These are phyloP conservation scores for Cyrtodaria siliqua DNA, from an alignment of 2,888 invertebrate species.

Conservation along the genomic window DNA sequence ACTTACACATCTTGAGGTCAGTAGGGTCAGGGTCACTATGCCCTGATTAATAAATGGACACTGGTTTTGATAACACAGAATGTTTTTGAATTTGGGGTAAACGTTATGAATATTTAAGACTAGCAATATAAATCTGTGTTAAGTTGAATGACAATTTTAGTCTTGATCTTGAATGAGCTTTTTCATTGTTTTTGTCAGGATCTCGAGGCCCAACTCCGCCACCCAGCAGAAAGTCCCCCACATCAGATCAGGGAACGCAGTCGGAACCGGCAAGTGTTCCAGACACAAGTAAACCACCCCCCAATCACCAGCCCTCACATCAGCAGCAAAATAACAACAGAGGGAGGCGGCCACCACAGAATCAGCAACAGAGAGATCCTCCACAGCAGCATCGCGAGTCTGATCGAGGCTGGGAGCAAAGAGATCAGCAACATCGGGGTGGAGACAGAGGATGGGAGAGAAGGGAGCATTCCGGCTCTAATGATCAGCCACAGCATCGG, in stretches of 20 bases:
- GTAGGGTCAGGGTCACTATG: no score
- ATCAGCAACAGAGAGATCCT: constrained; percentile 46
- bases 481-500: neutral
- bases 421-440: constrained; percentile 13
- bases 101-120: neutral
- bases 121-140: neutral
- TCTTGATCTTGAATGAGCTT: neutral
- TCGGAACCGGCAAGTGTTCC: constrained; percentile 80
- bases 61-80: no score
- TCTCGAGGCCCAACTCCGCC: constrained; percentile 86
- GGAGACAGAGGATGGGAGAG: constrained; percentile 3
- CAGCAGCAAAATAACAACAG: constrained; percentile 50
- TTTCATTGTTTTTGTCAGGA: constrained; percentile 71
- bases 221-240: constrained; percentile 85
- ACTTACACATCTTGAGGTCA: no score
- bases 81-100: no score
- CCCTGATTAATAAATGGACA: no score
- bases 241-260: constrained; percentile 94
- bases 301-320: constrained; percentile 54
- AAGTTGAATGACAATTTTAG: no score
- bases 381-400: constrained; percentile 23
- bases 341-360: constrained; percentile 46
- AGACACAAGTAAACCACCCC: constrained; percentile 60
- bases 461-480: constrained; percentile 4
- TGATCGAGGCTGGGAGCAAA: constrained; percentile 17